phyloP scores from a whole-genome alignment of 2,797 vertebrate genomes.

The Allobates femoralis region DNA sequence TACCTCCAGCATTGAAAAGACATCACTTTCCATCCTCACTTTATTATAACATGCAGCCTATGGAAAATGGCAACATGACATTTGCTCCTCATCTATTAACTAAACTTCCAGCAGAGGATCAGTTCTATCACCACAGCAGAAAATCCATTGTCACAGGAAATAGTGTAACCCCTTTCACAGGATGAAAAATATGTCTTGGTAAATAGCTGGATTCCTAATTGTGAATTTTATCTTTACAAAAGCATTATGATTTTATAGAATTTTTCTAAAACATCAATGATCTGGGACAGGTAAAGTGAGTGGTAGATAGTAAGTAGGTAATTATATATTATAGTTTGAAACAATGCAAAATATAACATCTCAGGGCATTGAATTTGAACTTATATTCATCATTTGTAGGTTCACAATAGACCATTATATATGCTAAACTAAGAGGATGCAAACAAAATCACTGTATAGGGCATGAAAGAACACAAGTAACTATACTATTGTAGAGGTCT shows the following conservation, averaged over 20 bases:
- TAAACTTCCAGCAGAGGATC: background rate
- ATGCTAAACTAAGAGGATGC: background rate
- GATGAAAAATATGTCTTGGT: background rate
- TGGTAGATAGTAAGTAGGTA: background rate
- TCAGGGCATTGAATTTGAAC: background rate
- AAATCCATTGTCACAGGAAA: conserved; percentile 13
- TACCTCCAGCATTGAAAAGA: background rate
- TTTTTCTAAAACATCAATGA: background rate
- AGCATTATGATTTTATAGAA: background rate
- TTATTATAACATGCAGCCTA: conserved; percentile 24
- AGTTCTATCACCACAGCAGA: conserved; percentile 1
- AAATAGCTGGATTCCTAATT: background rate
- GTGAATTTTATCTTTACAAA: background rate
- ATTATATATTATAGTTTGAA: background rate
- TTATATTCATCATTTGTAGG: background rate
- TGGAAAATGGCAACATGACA: conserved; percentile 20
- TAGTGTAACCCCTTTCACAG: background rate
- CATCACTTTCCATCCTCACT: conserved; percentile 13
- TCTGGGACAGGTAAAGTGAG: background rate
- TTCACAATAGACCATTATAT: background rate
- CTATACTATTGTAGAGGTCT: no score
- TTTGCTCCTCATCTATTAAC: conserved; percentile 30
- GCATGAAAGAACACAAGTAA: no score
- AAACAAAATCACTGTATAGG: background rate
- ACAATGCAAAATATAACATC: background rate